Evolutionary conservation across 2,888 invertebrate species (phyloP).

Genomic region (Lomographa bimaculata): DNA sequence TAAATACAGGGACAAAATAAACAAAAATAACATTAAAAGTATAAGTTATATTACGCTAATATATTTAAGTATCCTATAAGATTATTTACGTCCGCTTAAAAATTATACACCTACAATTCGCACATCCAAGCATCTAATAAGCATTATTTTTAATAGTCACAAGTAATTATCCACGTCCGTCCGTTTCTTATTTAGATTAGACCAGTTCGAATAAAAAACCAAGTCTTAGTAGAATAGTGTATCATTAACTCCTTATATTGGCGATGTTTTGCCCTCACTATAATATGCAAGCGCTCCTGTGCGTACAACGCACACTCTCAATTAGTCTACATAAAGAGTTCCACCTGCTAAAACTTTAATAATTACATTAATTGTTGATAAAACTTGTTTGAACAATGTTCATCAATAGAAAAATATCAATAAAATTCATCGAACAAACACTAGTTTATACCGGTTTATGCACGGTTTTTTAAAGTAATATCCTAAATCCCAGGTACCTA

Average conservation of each 20-base stretch:
- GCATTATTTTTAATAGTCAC: slow-evolving; percentile 16
- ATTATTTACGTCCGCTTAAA: slow-evolving; percentile 15
- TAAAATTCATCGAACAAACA: too few relatives aligned
- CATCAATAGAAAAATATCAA: too few relatives aligned
- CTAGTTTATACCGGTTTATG: too few relatives aligned
- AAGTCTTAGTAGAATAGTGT: slow-evolving; percentile 40
- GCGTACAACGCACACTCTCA: slow-evolving; percentile 59
- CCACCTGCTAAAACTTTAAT: slow-evolving; percentile 73
- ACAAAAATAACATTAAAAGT: too few relatives aligned
- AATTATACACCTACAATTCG: slow-evolving; percentile 4
- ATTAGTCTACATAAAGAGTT: slow-evolving; percentile 61
- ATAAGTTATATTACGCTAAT: too few relatives aligned
- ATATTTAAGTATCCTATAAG: background rate
- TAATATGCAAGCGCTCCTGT: slow-evolving; percentile 60
- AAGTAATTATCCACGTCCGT: slow-evolving; percentile 50
- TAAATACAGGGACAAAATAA: too few relatives aligned
- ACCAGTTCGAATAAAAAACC: slow-evolving; percentile 27
- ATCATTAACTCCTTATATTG: slow-evolving; percentile 62
- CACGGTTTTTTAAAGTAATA: too few relatives aligned
- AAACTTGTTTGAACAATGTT: slow-evolving; percentile 47
- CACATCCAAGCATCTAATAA: slow-evolving; percentile 17
- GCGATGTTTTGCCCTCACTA: slow-evolving; percentile 52
- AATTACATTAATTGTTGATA: slow-evolving; percentile 62
- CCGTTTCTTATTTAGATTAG: slow-evolving; percentile 46
- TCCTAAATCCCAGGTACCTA: too few relatives aligned